Evolutionary conservation across 1,140 invertebrate species (phyloP), one percentile per base, ranked within the genome.

Genomic region (Formica selysi): DNA sequence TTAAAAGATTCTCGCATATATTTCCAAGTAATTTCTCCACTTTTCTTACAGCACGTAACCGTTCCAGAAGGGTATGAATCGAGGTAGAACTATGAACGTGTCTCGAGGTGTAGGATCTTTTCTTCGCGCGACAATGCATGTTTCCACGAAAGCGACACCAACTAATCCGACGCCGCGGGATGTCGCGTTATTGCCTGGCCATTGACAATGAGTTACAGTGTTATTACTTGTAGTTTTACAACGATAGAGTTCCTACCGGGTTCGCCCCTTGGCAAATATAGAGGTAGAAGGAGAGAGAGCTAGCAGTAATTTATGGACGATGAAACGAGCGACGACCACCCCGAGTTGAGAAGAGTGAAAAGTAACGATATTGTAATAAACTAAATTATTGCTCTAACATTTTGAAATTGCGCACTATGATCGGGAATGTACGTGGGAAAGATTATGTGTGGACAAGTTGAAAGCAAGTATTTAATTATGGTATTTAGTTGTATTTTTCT

Each of bases 131-230:
- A 76, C 86, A 78, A 87, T 76, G 68, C 86, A 74, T 70, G 59
- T 85, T 89, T 89, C 79, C 59, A 78, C 59, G 86, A 89, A 89
- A 87, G 59, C 76, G 85, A 81, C 85, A 67, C 44, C 83, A 70
- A 59, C 51, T 71, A 78, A 79, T 86, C 38, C 88, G 71, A 78
- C 71, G 44, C 87, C 61, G 26, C 87, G 48, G 88, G 88, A 89
- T 65, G 73, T 32, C 89, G 38, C 62, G 74, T 90, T 90, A 88
- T 79, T 88, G 61, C 79, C 54, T 61, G 67, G 44, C 65, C 74
- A 84, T 85, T 90, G 89, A 88, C 87, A 87, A 90, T 89, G 87
- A 90, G 61, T 90, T 90, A 90, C 87, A 90, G 74, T 89, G 85
- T 90, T 90, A 90, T 90, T 90, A 90, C 85, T 84, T 51, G 74